A percentile compares a stretch with the other conserved stretches of the same genome.
Conservation (phyloP, 2,797 vertebrate species). For the Ciconia nigra region DNA sequence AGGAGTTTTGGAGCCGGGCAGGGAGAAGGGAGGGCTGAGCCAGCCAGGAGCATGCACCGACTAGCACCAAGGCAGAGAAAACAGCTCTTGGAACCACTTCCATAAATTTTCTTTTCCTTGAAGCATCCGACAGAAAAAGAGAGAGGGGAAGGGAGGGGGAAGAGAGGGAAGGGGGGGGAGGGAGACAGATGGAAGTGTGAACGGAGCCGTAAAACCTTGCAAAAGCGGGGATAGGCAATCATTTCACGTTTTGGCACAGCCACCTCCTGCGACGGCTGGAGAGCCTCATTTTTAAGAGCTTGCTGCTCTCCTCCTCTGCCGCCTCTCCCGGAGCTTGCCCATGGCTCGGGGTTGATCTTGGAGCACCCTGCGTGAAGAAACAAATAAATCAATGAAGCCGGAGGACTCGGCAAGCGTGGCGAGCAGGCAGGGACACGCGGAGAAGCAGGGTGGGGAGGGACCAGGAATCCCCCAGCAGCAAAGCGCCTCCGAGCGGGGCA, state of each 20-base stretch:
- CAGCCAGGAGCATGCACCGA: slow-evolving; percentile 50
- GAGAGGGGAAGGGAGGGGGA: background rate
- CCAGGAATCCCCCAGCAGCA: background rate
- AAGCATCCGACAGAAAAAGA: slow-evolving; percentile 21
- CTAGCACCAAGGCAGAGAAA: slow-evolving; percentile 56
- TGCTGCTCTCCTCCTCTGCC: background rate
- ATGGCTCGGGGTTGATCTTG: background rate
- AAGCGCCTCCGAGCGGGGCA: rapidly evolving
- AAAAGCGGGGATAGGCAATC: background rate
- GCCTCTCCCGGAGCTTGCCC: background rate
- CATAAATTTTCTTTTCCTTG: slow-evolving; percentile 63
- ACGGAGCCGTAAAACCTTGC: background rate
- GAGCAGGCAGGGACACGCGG: background rate
- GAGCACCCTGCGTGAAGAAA: background rate
- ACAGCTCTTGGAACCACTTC: slow-evolving; percentile 54
- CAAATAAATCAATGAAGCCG: background rate
- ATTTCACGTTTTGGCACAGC: background rate
- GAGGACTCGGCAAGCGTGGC: background rate
- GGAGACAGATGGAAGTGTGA: background rate
- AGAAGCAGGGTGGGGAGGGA: background rate
- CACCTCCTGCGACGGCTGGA: background rate
- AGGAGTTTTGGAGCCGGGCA: slow-evolving; percentile 7
- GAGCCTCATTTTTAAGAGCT: background rate
- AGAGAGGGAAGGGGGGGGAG: background rate
- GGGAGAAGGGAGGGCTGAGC: slow-evolving; percentile 10